Conservation (phyloP, 2,113 vertebrate species). For the Aspidoscelis tigris region DNA sequence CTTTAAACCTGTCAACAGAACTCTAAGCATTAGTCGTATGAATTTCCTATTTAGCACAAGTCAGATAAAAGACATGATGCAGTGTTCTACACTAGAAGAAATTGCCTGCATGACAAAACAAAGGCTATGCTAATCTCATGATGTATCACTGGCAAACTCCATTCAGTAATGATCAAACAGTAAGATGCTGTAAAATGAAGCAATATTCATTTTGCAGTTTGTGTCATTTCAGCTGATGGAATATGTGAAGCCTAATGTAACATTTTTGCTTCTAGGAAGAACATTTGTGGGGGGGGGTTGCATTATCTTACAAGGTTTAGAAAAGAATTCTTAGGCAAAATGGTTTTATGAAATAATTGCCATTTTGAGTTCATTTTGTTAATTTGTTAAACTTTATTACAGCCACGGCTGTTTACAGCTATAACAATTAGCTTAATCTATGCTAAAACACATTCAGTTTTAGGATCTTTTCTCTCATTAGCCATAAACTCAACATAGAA, state of each 20-base stretch:
- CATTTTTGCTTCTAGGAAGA: neutral
- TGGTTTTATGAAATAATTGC: conserved; percentile 20
- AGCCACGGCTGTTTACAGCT: no score
- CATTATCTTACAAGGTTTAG: conserved; percentile 46
- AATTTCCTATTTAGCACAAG: neutral
- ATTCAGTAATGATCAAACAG: conserved; percentile 39
- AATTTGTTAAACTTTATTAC: no score
- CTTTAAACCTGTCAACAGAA: conserved; percentile 46
- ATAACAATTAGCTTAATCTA: no score
- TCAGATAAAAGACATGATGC: conserved; percentile 38
- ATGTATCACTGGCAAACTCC: conserved; percentile 31
- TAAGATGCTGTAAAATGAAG: conserved; percentile 35
- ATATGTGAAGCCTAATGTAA: conserved; percentile 33
- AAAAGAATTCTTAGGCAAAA: conserved; percentile 27
- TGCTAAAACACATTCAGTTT: no score
- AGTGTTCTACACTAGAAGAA: conserved; percentile 18
- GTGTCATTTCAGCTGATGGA: conserved; percentile 35
- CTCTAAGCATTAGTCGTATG: conserved; percentile 37
- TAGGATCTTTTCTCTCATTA: no score
- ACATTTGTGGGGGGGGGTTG: neutral
- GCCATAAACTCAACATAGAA: no score
- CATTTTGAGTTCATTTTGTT: neutral
- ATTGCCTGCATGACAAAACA: conserved; percentile 40
- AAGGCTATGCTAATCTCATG: conserved; percentile 39
- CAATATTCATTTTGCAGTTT: conserved; percentile 41